These are phyloP conservation scores for Sitta europaea DNA, from an alignment of 2,113 vertebrate species.

Conservation along the genomic window DNA sequence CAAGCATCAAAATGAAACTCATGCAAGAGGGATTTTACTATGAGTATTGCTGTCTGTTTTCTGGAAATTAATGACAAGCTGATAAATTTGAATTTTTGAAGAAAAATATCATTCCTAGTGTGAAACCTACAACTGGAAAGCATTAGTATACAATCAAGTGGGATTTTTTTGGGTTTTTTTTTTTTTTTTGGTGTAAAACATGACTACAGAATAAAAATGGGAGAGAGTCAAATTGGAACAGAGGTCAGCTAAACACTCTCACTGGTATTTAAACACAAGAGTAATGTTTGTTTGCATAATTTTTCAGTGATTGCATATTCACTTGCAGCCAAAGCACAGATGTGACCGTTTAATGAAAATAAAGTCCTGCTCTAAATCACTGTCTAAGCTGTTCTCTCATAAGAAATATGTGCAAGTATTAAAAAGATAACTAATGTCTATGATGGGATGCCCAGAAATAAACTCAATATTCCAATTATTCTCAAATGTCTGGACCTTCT, in stretches of 20 bases:
- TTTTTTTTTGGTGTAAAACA: constrained; percentile 13
- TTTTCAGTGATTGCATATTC: constrained; percentile 18
- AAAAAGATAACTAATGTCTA: neutral
- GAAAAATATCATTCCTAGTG: neutral
- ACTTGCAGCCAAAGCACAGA: neutral
- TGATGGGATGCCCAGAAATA: neutral
- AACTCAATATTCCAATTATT: constrained; percentile 16
- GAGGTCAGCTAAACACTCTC: constrained; percentile 39
- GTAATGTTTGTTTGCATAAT: constrained; percentile 45
- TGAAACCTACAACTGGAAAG: neutral
- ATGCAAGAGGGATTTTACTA: neutral
- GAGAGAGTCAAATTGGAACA: neutral
- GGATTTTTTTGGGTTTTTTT: neutral
- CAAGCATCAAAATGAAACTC: neutral
- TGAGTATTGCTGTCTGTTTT: neutral
- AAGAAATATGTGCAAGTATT: neutral
- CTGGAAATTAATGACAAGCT: neutral
- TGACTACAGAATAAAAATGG: constrained; percentile 29
- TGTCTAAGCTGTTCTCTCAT: neutral
- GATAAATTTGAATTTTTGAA: neutral
- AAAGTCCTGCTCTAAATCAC: neutral
- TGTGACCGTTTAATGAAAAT: neutral
- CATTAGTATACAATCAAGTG: neutral
- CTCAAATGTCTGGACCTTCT: neutral
- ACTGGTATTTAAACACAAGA: constrained; percentile 38